These are phyloP conservation scores for Hartigia nigra DNA, from an alignment of 2,888 invertebrate species.

Conservation along the genomic window DNA sequence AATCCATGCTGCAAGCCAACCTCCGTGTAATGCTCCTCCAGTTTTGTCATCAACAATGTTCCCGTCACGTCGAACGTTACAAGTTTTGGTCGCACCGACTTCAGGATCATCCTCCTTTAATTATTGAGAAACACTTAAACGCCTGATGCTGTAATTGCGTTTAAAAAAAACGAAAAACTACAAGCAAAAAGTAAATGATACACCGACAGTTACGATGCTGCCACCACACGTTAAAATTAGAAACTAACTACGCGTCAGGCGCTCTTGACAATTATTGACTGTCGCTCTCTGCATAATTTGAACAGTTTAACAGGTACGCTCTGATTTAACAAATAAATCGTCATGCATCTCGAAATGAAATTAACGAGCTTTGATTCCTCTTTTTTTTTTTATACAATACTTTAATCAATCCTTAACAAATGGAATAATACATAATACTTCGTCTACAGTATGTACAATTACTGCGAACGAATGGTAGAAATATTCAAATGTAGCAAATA, in stretches of 20 bases:
- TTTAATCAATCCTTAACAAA: slow-evolving; percentile 61
- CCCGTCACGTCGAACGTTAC: slow-evolving; percentile 92
- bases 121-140: not conserved
- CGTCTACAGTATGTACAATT: slow-evolving; percentile 53
- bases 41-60: slow-evolving; percentile 73
- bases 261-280: slow-evolving; percentile 7
- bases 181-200: not conserved
- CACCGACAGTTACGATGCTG: not conserved
- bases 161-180: not conserved
- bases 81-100: slow-evolving; percentile 69
- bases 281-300: not conserved
- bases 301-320: not conserved
- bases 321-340: not conserved
- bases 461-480: slow-evolving; percentile 39
- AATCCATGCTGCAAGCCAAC: slow-evolving; percentile 79
- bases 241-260: not conserved
- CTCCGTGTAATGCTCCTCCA: slow-evolving; percentile 73
- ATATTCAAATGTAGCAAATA: slow-evolving; percentile 46
- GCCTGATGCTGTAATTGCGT: not conserved
- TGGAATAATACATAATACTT: slow-evolving; percentile 61
- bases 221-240: not conserved
- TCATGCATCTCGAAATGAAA: not conserved
- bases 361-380: not conserved
- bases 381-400: slow-evolving; percentile 51
- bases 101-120: slow-evolving; percentile 53